Percentiles rank a stretch among this genome's conserved stretches.
phyloP scores from a whole-genome alignment of 92 coral and sea anemone genomes.

The Zoanthus solanderi region DNA sequence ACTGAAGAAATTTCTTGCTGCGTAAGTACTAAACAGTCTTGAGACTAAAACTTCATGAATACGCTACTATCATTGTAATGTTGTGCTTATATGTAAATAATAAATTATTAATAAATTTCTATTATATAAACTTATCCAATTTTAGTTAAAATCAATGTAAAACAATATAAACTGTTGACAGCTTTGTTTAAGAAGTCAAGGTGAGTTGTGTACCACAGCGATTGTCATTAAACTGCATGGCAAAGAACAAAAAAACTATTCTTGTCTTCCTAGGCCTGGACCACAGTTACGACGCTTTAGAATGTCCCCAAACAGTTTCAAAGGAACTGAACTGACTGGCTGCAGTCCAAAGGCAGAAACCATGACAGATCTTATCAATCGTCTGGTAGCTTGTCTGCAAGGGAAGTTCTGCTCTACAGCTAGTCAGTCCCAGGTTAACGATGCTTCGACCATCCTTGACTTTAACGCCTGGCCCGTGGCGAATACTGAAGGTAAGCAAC shows the following conservation, averaged over 20 bases:
- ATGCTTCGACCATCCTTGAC: not conserved
- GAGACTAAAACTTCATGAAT: not conserved
- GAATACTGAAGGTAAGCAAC: slow-evolving; percentile 2
- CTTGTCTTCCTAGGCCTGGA: not conserved
- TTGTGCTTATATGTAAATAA: not conserved
- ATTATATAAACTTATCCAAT: not conserved
- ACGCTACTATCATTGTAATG: not conserved
- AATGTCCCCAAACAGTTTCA: slow-evolving; percentile 1
- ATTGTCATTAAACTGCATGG: not conserved
- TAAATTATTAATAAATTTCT: not conserved
- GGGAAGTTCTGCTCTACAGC: not conserved
- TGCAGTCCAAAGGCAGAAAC: not conserved
- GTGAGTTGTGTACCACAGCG: not conserved
- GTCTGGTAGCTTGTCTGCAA: not conserved
- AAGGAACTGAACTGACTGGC: slow-evolving; percentile 1
- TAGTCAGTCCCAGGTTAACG: not conserved
- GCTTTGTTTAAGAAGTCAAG: not conserved
- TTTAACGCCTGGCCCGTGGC: not conserved
- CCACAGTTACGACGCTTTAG: not conserved
- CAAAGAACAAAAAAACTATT: not conserved
- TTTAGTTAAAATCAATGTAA: slow-evolving; percentile 3
- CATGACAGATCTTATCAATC: not conserved
- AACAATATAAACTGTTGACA: slow-evolving; percentile 4
- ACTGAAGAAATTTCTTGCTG: not conserved
- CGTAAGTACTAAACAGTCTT: not conserved